Evolutionary conservation across 1,140 invertebrate genomes (phyloP), one percentile per base, ranked within the genome.

Genomic region (Listronotus bonariensis): DNA sequence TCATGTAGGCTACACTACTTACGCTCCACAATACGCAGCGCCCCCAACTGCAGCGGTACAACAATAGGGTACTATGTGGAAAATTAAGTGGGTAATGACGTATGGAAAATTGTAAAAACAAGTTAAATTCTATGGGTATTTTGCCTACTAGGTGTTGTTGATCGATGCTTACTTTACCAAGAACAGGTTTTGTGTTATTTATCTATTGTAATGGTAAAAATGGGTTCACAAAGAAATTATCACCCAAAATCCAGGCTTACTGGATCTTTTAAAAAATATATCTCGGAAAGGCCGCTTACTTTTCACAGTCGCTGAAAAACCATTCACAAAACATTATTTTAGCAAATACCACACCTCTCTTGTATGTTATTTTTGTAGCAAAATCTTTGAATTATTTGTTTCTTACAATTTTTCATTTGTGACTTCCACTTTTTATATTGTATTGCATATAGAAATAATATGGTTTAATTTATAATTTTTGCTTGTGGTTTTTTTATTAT

Each of bases 11-110:
- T 76, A 72, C 58, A 59, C 72, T 18, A 63, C 71, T 8, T 84
- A 83, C 49, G 68, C 74, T 41, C 83, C 82, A 32, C 78, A 81
- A 8, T 84, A 84, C 59, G 80, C 82, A 4, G 82, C 77, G 62
- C 77, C 75, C 26, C 71, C 76, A 26, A 74, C 75, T 20, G 75
- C 78, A 51, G 72, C 76, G 12, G 79, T 78, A 32, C 77, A 80
- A 67, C 77, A 79, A 66, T 79, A 76, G 74, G 45, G 43, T 11
- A 45, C 34, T 42, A 20, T 10, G 43, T 40, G 41, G 20, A 31
- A 14, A 40, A 14, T 53, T 32, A 18, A 36, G 12, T 49, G 43
- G 18, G 18, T 40, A 11, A 14, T 61, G 14, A 10, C 15, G 20
- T 58, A 17, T 46, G 43, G 40, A 6, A 17, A 45, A 17, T 52